phyloP scores from a whole-genome alignment of 2,113 vertebrate genomes.

The Mungos mungo region DNA sequence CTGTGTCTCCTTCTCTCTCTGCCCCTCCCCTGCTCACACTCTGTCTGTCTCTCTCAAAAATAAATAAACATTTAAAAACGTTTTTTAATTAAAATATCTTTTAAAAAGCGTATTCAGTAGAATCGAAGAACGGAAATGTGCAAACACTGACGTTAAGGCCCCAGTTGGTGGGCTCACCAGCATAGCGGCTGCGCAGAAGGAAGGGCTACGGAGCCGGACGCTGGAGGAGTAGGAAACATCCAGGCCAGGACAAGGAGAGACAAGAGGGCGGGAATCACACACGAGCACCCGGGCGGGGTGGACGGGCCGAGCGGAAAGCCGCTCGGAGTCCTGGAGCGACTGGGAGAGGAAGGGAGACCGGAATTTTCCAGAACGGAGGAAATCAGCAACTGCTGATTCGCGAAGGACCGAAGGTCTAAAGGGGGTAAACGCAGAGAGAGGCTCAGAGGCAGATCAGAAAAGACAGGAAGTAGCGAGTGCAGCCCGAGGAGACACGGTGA shows the following conservation, averaged over 20 bases:
- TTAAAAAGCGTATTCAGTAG: too few species aligned
- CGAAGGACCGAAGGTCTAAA: neutral
- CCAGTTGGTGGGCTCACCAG: rapidly evolving
- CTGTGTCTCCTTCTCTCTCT: too few species aligned
- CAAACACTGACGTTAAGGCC: too few species aligned
- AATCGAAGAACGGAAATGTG: neutral
- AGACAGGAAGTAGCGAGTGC: rapidly evolving
- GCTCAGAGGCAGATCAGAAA: rapidly evolving
- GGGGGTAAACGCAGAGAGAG: neutral
- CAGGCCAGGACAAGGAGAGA: neutral
- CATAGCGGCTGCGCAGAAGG: neutral
- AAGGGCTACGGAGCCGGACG: rapidly evolving
- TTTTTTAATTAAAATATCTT: too few species aligned
- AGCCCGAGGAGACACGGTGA: rapidly evolving
- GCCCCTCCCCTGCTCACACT: too few species aligned
- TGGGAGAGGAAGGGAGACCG: rapidly evolving
- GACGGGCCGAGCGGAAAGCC: rapidly evolving
- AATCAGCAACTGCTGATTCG: rapidly evolving
- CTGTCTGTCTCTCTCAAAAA: too few species aligned
- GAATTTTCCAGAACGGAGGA: too few species aligned
- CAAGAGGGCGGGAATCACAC: neutral
- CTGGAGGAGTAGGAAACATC: neutral
- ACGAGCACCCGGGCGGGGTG: neutral
- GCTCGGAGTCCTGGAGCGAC: neutral
- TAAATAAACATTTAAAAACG: too few species aligned